Conservation (phyloP, 2,888 invertebrate species). For the Scaptomyza parva region DNA sequence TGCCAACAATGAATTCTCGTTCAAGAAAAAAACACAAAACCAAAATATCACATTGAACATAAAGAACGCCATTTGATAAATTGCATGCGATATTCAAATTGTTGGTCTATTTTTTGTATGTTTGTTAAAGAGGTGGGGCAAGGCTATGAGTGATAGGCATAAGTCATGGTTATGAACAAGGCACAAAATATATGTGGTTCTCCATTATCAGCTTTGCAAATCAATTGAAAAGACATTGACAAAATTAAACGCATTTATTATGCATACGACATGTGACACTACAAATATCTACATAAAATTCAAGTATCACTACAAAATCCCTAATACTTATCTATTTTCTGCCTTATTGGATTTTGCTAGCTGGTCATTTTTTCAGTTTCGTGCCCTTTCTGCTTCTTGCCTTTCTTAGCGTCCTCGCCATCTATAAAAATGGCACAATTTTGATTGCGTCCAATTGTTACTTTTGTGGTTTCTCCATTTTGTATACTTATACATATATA, state of each 20-base stretch:
- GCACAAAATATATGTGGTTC: slow-evolving; percentile 37
- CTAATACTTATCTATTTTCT: background rate
- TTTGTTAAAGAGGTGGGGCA: slow-evolving; percentile 47
- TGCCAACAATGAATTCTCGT: slow-evolving; percentile 59
- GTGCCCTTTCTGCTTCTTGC: background rate
- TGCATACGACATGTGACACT: slow-evolving; percentile 25
- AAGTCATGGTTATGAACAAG: slow-evolving; percentile 62
- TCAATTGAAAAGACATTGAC: slow-evolving; percentile 29
- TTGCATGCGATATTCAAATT: slow-evolving; percentile 65
- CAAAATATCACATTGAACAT: slow-evolving; percentile 2
- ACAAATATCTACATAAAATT: too few species aligned
- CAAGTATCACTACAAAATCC: background rate
- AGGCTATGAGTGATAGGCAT: slow-evolving; percentile 57
- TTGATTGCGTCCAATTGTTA: slow-evolving; percentile 11
- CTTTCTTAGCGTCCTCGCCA: slow-evolving; percentile 28
- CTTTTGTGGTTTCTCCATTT: too few species aligned
- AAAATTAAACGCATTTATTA: slow-evolving; percentile 30
- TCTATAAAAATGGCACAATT: slow-evolving; percentile 14
- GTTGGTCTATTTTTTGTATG: slow-evolving; percentile 7
- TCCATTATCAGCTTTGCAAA: slow-evolving; percentile 30
- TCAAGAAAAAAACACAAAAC: slow-evolving; percentile 20
- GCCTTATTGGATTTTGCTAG: background rate
- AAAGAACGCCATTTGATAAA: slow-evolving; percentile 60
- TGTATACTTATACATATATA: too few species aligned
- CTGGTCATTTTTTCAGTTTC: background rate